Evolutionary conservation across 2,113 vertebrate genomes (phyloP).

Genomic region (Chrysemys picta): DNA sequence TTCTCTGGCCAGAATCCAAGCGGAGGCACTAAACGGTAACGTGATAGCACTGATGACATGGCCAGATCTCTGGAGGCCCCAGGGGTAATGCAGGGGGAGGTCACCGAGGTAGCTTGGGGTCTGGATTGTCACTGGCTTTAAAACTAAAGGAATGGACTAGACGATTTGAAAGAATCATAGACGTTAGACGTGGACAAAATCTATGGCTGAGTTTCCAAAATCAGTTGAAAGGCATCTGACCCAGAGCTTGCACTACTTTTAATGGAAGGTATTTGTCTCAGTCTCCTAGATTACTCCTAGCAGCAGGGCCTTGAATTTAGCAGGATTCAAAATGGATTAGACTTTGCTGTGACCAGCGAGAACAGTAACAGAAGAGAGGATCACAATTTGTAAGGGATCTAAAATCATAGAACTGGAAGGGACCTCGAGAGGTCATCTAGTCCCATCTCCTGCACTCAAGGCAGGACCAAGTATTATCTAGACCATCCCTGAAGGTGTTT

Average conservation of each 20-base stretch:
- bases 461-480: not conserved
- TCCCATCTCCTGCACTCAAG: not conserved
- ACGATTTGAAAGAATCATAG: not conserved
- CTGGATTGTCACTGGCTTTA: not conserved
- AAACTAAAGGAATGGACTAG: not conserved
- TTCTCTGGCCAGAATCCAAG: not conserved
- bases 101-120: not conserved
- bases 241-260: not conserved
- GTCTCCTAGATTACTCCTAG: not conserved
- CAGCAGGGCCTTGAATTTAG: not conserved
- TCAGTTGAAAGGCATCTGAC: not conserved
- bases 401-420: not conserved
- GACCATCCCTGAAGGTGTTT: not conserved
- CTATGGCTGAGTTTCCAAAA: not conserved
- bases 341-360: not conserved
- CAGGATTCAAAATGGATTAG: not conserved
- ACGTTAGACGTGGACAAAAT: not conserved
- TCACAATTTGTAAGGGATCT: not conserved
- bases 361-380: not conserved
- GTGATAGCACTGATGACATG: not conserved
- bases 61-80: not conserved
- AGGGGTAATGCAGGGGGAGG: not conserved
- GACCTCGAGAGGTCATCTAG: not conserved
- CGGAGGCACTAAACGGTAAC: rapidly evolving
- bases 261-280: not conserved